phyloP scores from a whole-genome alignment of 2,797 vertebrate genomes.

The Rhinella marina region DNA sequence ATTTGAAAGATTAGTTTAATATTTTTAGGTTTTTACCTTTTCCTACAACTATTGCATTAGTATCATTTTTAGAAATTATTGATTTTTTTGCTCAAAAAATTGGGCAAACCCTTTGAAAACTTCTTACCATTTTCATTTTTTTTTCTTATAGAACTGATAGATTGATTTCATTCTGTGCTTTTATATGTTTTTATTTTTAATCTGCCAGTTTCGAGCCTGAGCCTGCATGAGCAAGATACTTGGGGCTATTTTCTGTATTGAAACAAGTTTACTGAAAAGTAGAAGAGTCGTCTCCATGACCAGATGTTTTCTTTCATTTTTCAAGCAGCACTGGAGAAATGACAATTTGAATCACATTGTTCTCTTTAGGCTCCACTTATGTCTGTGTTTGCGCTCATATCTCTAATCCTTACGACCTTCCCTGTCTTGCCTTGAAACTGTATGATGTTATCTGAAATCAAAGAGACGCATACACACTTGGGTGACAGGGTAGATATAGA shows the following conservation, averaged over 20 bases:
- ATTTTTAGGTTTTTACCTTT: too few relatives aligned
- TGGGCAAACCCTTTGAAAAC: background rate
- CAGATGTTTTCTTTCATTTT: conserved; percentile 19
- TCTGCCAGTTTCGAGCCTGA: background rate
- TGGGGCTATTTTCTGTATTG: background rate
- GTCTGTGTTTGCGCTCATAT: conserved; percentile 1
- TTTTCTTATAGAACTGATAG: background rate
- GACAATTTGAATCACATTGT: conserved; percentile 12
- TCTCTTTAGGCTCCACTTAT: conserved; percentile 8
- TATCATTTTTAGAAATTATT: too few relatives aligned
- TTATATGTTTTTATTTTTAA: background rate
- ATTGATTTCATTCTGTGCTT: background rate
- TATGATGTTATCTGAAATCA: background rate
- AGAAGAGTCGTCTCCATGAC: background rate
- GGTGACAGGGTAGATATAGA: background rate
- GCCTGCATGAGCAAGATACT: background rate
- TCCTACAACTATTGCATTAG: too few relatives aligned
- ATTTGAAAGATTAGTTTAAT: too few relatives aligned
- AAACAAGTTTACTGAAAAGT: background rate
- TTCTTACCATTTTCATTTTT: background rate
- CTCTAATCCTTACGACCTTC: background rate
- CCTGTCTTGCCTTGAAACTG: background rate
- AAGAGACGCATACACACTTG: background rate
- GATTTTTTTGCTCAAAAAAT: too few relatives aligned
- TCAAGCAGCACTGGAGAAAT: background rate